Evolutionary conservation across 2,797 vertebrate genomes (phyloP), one percentile per base, ranked within the genome.

Genomic region (Chelidonichthys spinosus): DNA sequence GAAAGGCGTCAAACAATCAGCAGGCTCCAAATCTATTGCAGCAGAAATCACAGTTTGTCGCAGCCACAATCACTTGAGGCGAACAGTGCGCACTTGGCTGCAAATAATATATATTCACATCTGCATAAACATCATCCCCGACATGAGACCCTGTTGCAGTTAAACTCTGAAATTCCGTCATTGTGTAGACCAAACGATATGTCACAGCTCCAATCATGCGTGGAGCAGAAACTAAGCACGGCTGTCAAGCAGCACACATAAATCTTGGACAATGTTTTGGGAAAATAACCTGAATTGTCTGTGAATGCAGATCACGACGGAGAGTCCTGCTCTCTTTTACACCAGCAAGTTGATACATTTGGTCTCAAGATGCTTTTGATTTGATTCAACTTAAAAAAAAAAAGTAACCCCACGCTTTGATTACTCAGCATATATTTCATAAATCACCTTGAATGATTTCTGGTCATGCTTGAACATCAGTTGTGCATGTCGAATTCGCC

Each of bases 331-430:
- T 69, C 15, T 63, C 43, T 32, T 69, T 53, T 37, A 47, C 56
- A 69, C 32, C 59, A 52, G 49, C 49, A 25, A 9, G 39, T 46
- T 74, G n/a, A 69, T 69, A 47, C 43, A 61, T 65, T 75, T 61
- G 55, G 52, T 69, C 78, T 72, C n/a, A 7, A 71, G 52, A 67
- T 63, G 65, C 47, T 49, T 63, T 82, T 67, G 14, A 62, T 39
- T 74, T 54, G 11, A 82, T 70, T 83, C 37, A 70, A 13, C 76
- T 79, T 18, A 7, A 59, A n/a, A 76, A 68, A 72, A 63, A 44
- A 55, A 66, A 39, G 50, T 37, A 43, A 53, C 47, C 59, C 17
- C 6, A 15, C 11, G 11, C 32, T 63, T n/a, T 60, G 63, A 74
- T 33, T 52, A 63, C 52, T 69, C 40, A 54, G 54, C 8, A 37